Evolutionary conservation across 2,888 invertebrate species (phyloP).

Genomic region (Mamestra brassicae): DNA sequence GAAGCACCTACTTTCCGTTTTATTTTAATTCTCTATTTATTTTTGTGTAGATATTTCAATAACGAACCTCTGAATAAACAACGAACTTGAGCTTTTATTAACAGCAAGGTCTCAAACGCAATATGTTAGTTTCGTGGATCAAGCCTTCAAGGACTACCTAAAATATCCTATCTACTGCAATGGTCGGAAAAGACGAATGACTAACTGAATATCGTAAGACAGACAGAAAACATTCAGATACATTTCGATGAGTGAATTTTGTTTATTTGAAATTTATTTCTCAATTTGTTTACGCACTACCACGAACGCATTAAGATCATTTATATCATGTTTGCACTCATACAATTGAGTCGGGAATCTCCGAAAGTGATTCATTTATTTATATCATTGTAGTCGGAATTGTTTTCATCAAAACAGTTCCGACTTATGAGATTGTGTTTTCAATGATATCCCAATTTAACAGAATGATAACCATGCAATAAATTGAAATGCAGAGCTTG

Average conservation of each 20-base stretch:
- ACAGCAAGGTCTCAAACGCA: conserved; percentile 47
- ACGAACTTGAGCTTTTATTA: conserved; percentile 49
- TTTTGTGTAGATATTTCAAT: conserved; percentile 40
- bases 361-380: conserved; percentile 69
- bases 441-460: conserved; percentile 20
- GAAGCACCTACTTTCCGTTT: conserved; percentile 15
- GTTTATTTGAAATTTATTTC: conserved; percentile 69
- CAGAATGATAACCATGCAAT: conserved; percentile 26
- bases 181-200: conserved; percentile 48
- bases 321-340: conserved; percentile 55
- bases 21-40: conserved; percentile 38
- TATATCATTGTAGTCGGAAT: conserved; percentile 66
- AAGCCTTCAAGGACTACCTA: conserved; percentile 40
- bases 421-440: conserved; percentile 27
- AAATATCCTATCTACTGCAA: conserved; percentile 37
- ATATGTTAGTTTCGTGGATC: conserved; percentile 39
- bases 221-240: conserved; percentile 64
- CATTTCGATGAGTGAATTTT: conserved; percentile 63
- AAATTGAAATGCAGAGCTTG: conserved; percentile 3
- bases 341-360: conserved; percentile 66
- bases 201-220: conserved; percentile 66
- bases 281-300: conserved; percentile 68
- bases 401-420: conserved; percentile 63
- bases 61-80: conserved; percentile 32
- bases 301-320: conserved; percentile 58